Evolutionary conservation across 2,888 invertebrate genomes (phyloP), one percentile per base, ranked within the genome.

Genomic region (Brenthis ino): DNA sequence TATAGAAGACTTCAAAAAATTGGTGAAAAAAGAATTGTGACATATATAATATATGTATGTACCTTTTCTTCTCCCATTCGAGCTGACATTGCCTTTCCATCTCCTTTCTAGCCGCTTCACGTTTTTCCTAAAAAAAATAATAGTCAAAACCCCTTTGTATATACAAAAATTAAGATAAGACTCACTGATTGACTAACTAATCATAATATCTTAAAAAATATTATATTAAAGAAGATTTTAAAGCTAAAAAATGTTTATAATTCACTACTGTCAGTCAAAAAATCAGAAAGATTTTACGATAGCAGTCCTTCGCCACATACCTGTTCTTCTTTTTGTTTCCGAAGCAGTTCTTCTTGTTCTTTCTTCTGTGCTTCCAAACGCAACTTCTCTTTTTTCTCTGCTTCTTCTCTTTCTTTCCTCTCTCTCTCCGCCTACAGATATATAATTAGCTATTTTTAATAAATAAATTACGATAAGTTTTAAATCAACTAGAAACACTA

Each of bases 11-110:
- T 20, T 20, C 20, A 20, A 8, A 8, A 43, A 43, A 43, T 11
- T 11, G 8, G 2, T 43, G 37, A 11, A 43, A 43, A 43, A 43
- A 43, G 37, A 43, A 43, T 43, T 43, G 11, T 11, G 37, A 43
- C 37, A 43, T 43, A 43, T 43, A 43, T 24, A 0, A 43, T 24
- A 0, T 20, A 20, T 11, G 11, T 48, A 13, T 16, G 16, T 70
- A 93, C 84, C 97, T 95, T 82, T 98, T 98, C 80, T 97, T 97
- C 87, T 99, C 99, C 97, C 98, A 98, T 86, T 99, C 99, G 67
- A 97, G 93, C 82, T 99, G 98, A 60, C 99, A 94, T 81, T 99
- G 99, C 63, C 98, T 94, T 81, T 99, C 98, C 95, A 98, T 96
- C 91, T 99, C 99, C 83, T 92, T 93, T 12, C 93, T 84, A 0